These are phyloP conservation scores for Valencia hispanica DNA, from an alignment of 2,797 vertebrate genomes.

Conservation along the genomic window DNA sequence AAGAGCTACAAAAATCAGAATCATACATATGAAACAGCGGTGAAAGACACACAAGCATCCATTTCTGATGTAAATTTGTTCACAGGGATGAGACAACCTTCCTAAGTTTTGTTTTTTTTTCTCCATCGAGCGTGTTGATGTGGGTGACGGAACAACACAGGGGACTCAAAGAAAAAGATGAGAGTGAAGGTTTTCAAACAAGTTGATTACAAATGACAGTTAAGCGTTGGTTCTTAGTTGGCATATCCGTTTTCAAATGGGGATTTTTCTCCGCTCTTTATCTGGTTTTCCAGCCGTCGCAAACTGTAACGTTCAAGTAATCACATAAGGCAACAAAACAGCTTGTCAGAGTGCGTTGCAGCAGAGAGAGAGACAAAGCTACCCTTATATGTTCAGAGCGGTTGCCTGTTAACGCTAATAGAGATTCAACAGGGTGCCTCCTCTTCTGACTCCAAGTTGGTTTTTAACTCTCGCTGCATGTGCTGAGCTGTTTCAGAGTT, in stretches of 20 bases:
- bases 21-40: constrained; percentile 34
- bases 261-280: constrained; percentile 51
- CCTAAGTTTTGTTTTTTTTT: constrained; percentile 19
- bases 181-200: constrained; percentile 62
- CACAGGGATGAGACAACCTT: constrained; percentile 47
- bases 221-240: constrained; percentile 55
- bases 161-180: constrained; percentile 54
- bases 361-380: constrained; percentile 55
- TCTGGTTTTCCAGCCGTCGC: constrained; percentile 54
- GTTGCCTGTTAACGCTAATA: constrained; percentile 59
- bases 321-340: constrained; percentile 55
- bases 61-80: constrained; percentile 15
- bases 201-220: constrained; percentile 65
- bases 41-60: constrained; percentile 5
- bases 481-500: constrained; percentile 37
- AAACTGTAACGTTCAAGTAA: constrained; percentile 54
- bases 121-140: constrained; percentile 28
- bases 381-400: constrained; percentile 49
- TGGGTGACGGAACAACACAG: constrained; percentile 42
- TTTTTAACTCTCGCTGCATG: neutral
- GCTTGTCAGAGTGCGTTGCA: constrained; percentile 44
- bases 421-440: constrained; percentile 62
- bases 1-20: constrained; percentile 53
- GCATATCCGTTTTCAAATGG: constrained; percentile 61
- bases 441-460: constrained; percentile 45